Percentiles rank a stretch among this genome's conserved stretches.
phyloP scores from a whole-genome alignment of 2,113 vertebrate genomes.

The Pungitius pungitius region DNA sequence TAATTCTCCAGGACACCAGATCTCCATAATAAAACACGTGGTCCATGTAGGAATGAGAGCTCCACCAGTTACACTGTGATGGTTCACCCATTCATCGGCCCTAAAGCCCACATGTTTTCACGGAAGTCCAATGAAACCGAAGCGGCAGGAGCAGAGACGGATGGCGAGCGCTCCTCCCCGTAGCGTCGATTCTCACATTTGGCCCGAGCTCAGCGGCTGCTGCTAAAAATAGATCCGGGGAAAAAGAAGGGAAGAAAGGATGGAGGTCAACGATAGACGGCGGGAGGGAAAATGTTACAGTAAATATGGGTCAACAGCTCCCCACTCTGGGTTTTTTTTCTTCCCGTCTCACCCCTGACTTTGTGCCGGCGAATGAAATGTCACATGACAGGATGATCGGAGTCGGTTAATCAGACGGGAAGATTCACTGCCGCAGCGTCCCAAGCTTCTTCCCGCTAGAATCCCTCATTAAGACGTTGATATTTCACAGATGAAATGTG shows the following conservation, averaged over 20 bases:
- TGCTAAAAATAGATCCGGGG: constrained; percentile 78
- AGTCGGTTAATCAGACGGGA: too few relatives aligned
- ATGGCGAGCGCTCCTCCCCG: constrained; percentile 34
- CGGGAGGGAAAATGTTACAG: constrained; percentile 60
- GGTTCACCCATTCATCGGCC: background rate
- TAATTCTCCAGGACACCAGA: background rate
- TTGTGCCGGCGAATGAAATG: background rate
- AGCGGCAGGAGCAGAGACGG: background rate
- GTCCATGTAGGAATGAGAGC: too few relatives aligned
- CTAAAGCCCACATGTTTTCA: too few relatives aligned
- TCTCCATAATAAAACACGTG: background rate
- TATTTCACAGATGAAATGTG: too few relatives aligned
- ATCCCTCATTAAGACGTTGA: too few relatives aligned
- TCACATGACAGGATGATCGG: background rate
- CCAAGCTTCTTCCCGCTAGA: background rate
- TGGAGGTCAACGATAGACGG: constrained; percentile 67
- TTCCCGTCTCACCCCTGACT: constrained; percentile 25
- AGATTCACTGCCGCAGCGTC: background rate
- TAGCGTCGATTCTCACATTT: constrained; percentile 60
- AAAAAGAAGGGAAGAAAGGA: constrained; percentile 48
- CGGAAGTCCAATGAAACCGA: background rate
- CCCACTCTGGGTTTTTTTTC: background rate
- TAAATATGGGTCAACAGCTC: constrained; percentile 78
- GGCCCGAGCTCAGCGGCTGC: constrained; percentile 44
- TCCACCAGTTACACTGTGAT: too few relatives aligned